Evolutionary conservation across 2,797 vertebrate species (phyloP), one percentile per base, ranked within the genome.

Genomic region (Peromyscus eremicus): DNA sequence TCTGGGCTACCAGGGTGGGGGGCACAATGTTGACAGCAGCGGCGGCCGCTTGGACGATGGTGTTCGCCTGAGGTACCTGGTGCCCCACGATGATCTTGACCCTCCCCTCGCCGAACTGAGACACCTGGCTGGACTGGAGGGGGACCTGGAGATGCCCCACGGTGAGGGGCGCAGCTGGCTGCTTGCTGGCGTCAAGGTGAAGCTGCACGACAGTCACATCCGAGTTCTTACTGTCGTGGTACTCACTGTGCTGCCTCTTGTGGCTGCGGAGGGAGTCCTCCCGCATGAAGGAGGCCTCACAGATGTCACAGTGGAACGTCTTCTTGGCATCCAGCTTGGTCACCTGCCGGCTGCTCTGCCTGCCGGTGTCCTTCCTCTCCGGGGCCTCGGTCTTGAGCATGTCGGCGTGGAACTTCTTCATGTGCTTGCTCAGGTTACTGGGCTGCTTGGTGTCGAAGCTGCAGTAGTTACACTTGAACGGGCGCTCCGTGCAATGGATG

Each of bases 251-350:
- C 84, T 99, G 99, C 97, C 99, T 99, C 96, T 99, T 99, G 98
- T 99, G 99, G 98, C 99, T 99, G 85, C 99, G 99, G 34, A 99
- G 99, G 0, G 99, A 99, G 95, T 99, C 99, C 92, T 99, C 99
- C 49, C 99, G 98, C 49, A 99, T 99, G 57, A 99, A 99, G 0
- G 99, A 99, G 0, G 99, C 99, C 0, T 99, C 98, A 2, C 99
- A 99, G 0, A 98, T 96, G 92, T 99, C 99, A 0, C 99, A 99
- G 96, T 98, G 99, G 92, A 99, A 99, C 0, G 99, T 99, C 17
- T 99, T 99, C 68, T 99, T 98, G 0, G 99, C 99, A 0, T 99
- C 99, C 57, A 99, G 97, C 62, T 98, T 99, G 94, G 99, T 99
- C 0, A 99, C 98, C 25, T 99, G 99, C 21, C 99, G 99, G 43